These are phyloP conservation scores for Sciurus niger DNA, from an alignment of 2,113 vertebrate species.

Conservation along the genomic window DNA sequence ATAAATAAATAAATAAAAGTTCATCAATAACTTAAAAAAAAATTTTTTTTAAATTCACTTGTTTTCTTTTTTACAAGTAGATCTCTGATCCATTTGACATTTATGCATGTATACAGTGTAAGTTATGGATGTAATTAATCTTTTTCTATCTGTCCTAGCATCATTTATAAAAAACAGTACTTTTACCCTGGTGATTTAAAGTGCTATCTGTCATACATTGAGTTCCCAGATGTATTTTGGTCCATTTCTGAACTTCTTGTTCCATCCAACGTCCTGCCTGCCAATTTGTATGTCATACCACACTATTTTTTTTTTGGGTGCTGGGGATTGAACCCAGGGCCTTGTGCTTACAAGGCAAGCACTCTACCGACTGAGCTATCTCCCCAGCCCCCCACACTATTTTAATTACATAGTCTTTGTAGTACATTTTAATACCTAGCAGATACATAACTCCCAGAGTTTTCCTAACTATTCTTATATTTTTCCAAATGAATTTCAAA, in stretches of 20 bases:
- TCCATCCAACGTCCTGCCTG: neutral
- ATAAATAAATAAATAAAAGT: too few species aligned
- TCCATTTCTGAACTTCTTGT: neutral
- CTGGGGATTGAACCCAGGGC: too few species aligned
- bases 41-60: neutral
- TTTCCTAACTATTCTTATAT: neutral
- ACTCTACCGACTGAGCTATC: too few species aligned
- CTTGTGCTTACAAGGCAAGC: too few species aligned
- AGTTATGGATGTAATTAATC: neutral
- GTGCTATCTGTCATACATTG: neutral
- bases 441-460: neutral
- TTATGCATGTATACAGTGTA: neutral
- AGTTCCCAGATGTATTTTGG: neutral
- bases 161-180: neutral
- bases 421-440: too few species aligned
- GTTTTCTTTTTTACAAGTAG: neutral
- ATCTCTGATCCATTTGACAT: neutral
- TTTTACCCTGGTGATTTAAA: neutral
- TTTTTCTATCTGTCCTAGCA: neutral
- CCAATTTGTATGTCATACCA: neutral
- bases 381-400: neutral
- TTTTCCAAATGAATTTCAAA: constrained; percentile 46
- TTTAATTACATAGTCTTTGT: neutral
- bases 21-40: too few species aligned
- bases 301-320: neutral